These are phyloP conservation scores for Hydroisotoma schaefferi DNA, from an alignment of 2,888 invertebrate species.

Conservation along the genomic window DNA sequence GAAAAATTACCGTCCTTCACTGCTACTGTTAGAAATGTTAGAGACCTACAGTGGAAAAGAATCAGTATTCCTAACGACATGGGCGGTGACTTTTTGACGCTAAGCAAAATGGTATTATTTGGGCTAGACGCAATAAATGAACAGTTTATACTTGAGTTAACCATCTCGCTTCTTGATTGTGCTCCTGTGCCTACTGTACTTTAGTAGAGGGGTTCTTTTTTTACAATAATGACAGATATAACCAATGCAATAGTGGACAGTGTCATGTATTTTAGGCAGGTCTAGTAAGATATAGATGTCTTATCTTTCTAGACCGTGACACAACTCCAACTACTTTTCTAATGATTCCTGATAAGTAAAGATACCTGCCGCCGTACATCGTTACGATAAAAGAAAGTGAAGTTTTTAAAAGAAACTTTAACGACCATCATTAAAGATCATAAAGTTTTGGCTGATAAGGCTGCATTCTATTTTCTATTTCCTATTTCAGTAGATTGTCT, in stretches of 20 bases:
- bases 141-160: constrained; percentile 7
- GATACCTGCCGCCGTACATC: neutral
- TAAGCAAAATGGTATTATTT: constrained; percentile 13
- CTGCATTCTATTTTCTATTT: constrained; percentile 6
- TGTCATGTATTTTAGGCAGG: too few relatives aligned
- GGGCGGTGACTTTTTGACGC: constrained; percentile 13
- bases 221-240: too few relatives aligned
- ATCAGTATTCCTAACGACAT: constrained; percentile 12
- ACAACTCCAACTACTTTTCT: too few relatives aligned
- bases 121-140: constrained; percentile 9
- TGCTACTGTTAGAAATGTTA: too few relatives aligned
- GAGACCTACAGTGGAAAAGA: too few relatives aligned
- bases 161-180: constrained; percentile 9
- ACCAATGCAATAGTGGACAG: too few relatives aligned
- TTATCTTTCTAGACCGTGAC: too few relatives aligned
- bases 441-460: constrained; percentile 15
- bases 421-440: constrained; percentile 1
- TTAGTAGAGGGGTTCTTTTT: neutral
- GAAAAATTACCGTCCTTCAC: too few relatives aligned
- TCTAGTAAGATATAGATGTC: too few relatives aligned
- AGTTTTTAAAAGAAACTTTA: neutral
- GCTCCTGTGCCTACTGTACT: constrained; percentile 3
- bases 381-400: neutral
- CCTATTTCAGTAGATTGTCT: too few relatives aligned
- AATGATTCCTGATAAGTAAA: too few relatives aligned